A percentile compares a stretch with the other conserved stretches of the same genome.
Conservation (phyloP, 2,888 invertebrate genomes). For the Pachycephus smyrnensis region DNA sequence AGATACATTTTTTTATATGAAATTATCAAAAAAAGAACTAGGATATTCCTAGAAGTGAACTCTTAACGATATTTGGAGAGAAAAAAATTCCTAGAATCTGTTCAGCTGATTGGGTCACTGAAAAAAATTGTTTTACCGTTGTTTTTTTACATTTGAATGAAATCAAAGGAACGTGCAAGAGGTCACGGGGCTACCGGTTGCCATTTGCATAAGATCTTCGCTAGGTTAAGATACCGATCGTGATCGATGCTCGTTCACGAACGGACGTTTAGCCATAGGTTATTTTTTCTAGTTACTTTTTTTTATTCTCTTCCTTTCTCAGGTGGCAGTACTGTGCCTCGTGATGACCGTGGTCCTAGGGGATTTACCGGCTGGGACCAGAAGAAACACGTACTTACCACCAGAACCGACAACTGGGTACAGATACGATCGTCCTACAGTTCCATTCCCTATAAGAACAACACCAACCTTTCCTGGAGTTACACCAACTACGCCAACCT, state of each 20-base stretch:
- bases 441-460: constrained; percentile 70
- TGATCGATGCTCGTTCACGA: background rate
- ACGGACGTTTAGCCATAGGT: background rate
- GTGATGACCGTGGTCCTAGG: constrained; percentile 68
- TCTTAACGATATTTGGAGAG: background rate
- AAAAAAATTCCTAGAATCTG: background rate
- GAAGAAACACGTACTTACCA: constrained; percentile 79
- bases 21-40: background rate
- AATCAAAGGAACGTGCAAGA: background rate
- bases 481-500: constrained; percentile 40
- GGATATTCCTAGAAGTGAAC: background rate
- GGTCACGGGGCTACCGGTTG: background rate
- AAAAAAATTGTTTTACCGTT: background rate
- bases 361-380: constrained; percentile 73
- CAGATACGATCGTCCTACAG: constrained; percentile 76
- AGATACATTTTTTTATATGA: no score
- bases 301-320: constrained; percentile 12
- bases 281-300: background rate
- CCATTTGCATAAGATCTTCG: background rate
- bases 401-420: constrained; percentile 75
- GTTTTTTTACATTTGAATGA: background rate
- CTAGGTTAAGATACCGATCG: background rate
- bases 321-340: constrained; percentile 48
- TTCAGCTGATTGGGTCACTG: no score
- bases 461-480: constrained; percentile 41